Conservation (phyloP, 2,888 invertebrate genomes). For the Agriopis leucophaearia region DNA sequence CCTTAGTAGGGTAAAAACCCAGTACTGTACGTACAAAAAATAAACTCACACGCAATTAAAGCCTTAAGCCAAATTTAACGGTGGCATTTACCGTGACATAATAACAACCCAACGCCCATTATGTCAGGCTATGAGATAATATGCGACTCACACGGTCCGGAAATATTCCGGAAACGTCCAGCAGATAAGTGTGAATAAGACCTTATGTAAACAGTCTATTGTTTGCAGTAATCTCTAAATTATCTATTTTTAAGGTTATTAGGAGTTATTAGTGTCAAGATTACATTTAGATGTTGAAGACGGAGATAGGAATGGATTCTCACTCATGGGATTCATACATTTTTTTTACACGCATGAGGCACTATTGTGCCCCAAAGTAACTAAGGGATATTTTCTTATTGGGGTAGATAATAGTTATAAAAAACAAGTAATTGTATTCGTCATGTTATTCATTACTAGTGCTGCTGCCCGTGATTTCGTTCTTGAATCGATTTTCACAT, state of each 20-base stretch:
- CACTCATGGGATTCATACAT: too few species aligned
- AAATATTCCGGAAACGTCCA: conserved; percentile 43
- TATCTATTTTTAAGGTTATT: conserved; percentile 30
- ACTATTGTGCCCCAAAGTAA: too few species aligned
- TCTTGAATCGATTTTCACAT: too few species aligned
- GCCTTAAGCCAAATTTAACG: conserved; percentile 16
- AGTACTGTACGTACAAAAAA: conserved; percentile 23
- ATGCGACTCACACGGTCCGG: conserved; percentile 45
- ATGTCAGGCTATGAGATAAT: conserved; percentile 32
- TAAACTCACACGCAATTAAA: conserved; percentile 34
- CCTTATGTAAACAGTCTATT: conserved; percentile 48
- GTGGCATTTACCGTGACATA: conserved; percentile 38
- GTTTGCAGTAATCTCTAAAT: conserved; percentile 39
- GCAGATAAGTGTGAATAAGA: conserved; percentile 41
- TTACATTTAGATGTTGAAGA: not conserved
- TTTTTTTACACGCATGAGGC: too few species aligned
- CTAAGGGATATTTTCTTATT: too few species aligned
- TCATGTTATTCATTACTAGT: too few species aligned
- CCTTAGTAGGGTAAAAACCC: too few species aligned
- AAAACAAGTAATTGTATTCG: too few species aligned
- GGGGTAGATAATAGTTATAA: too few species aligned
- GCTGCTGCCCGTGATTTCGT: too few species aligned
- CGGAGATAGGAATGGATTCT: too few species aligned
- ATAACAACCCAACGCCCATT: conserved; percentile 23
- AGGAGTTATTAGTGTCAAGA: conserved; percentile 20